phyloP scores from a whole-genome alignment of 2,113 vertebrate genomes.

The Cephalophus harveyi region DNA sequence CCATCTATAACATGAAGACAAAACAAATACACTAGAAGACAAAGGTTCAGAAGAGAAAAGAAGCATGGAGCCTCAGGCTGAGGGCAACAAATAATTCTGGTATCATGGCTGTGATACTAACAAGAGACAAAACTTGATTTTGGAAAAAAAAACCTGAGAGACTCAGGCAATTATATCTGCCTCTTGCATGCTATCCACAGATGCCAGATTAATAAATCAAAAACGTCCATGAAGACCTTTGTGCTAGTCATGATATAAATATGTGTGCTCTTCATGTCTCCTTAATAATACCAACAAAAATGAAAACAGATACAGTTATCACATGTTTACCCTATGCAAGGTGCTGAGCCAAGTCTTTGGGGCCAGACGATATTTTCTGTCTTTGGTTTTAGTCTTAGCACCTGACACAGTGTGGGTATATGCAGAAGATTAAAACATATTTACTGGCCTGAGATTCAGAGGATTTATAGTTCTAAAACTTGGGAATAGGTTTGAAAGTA shows the following conservation, averaged over 20 bases:
- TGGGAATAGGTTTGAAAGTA: background rate
- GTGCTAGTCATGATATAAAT: background rate
- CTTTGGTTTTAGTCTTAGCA: background rate
- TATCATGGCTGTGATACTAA: background rate
- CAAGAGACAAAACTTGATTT: background rate
- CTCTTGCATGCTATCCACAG: background rate
- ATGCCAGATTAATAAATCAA: background rate
- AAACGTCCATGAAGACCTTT: background rate
- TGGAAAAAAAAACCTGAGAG: background rate
- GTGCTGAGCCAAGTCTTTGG: background rate
- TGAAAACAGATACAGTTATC: background rate
- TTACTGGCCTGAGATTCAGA: background rate
- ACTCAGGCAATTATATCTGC: background rate
- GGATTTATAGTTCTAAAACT: background rate
- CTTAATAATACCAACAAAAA: background rate
- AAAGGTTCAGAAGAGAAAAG: background rate
- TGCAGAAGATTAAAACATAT: background rate
- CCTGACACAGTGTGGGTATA: background rate
- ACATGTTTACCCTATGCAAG: background rate
- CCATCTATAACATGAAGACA: constrained; percentile 37
- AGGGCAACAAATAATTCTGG: background rate
- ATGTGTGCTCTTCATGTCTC: background rate
- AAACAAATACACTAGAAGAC: constrained; percentile 52
- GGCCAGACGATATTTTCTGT: background rate
- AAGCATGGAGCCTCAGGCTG: background rate